Base-by-base conservation (phyloP, 1,140 invertebrate species). In the Drosophila mayri region DNA sequence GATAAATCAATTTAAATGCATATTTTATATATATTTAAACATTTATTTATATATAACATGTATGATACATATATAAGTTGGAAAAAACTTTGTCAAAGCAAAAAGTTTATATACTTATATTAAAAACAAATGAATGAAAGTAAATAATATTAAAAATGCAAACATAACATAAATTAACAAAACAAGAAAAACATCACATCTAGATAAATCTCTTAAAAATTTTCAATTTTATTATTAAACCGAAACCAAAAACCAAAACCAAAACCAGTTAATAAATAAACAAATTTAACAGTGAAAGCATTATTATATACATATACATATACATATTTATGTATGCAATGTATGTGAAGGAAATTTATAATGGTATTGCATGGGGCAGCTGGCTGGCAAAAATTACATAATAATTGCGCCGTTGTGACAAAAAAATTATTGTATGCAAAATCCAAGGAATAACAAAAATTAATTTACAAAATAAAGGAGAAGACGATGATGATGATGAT, bases 201-300 rank as follows among this genome's bases (percentile, higher is more conserved):
- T 88, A 88, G 84, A 88, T 88, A 88, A 88, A 88, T 88, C 84
- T 88, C 84, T 88, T 88, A 81, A 88, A 88, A 88, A 88, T 88
- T 88, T 88, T 88, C 84, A 88, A 88, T 88, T 88, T 88, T 88
- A 88, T 88, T 88, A 88, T 84, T 78, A 88, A 88, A 88, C 85
- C 68, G 77, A 86, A 86, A 86, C 54, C 35, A 68, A 65, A 86
- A 86, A 81, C 54, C 20, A 68, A 65, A 85, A 85, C 81, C 50
- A 80, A 87, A 86, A 86, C 78, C 43, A 76, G 65, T 84, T 81
- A 88, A 88, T 90, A 80, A 80, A 88, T 87, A 80, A 87, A 83
- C 66, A 83, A 87, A 88, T 85, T 85, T 84, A 85, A 85, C 81
- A 84, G 72, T 85, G 76, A 83, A 85, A 80, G 81, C 81, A 85